Percentiles rank a stretch among this genome's conserved stretches.
phyloP scores from a whole-genome alignment of 2,888 invertebrate species.

The Drosophila rubida region DNA sequence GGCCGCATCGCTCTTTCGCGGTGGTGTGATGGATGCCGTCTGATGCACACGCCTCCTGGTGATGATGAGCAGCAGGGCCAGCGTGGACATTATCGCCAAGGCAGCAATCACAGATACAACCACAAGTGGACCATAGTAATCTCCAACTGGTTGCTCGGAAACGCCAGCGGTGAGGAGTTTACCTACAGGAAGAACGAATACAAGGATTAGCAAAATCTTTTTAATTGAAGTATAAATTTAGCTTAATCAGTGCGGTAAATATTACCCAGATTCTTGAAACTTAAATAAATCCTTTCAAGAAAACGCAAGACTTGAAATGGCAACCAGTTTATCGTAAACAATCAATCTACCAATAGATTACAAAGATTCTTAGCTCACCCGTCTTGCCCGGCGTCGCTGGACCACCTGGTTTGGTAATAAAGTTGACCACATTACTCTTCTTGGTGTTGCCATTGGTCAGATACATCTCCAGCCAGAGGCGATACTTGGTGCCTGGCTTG shows the following conservation, averaged over 20 bases:
- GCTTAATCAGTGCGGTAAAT: background rate
- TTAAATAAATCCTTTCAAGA: constrained; percentile 71
- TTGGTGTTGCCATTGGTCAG: constrained; percentile 95
- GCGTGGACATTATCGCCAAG: constrained; percentile 92
- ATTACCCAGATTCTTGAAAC: constrained; percentile 80
- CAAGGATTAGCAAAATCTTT: background rate
- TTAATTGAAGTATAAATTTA: background rate
- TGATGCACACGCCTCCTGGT: constrained; percentile 90
- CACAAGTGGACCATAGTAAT: constrained; percentile 95
- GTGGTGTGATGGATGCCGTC: constrained; percentile 92
- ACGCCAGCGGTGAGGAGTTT: constrained; percentile 85
- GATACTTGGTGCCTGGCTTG: constrained; percentile 92
- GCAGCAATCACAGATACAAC: constrained; percentile 95
- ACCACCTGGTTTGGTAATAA: constrained; percentile 92
- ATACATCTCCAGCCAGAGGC: constrained; percentile 95
- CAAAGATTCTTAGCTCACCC: constrained; percentile 67
- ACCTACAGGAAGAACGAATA: constrained; percentile 82
- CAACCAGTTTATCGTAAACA: background rate
- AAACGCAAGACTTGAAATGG: constrained; percentile 70
- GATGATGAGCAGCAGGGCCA: constrained; percentile 92
- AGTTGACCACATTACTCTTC: constrained; percentile 95
- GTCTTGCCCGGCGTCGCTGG: constrained; percentile 85
- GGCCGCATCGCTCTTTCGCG: constrained; percentile 93
- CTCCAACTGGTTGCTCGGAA: constrained; percentile 86
- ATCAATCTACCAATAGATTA: background rate